Evolutionary conservation across 2,113 vertebrate species (phyloP).

Genomic region (Leucoraja erinaceus): DNA sequence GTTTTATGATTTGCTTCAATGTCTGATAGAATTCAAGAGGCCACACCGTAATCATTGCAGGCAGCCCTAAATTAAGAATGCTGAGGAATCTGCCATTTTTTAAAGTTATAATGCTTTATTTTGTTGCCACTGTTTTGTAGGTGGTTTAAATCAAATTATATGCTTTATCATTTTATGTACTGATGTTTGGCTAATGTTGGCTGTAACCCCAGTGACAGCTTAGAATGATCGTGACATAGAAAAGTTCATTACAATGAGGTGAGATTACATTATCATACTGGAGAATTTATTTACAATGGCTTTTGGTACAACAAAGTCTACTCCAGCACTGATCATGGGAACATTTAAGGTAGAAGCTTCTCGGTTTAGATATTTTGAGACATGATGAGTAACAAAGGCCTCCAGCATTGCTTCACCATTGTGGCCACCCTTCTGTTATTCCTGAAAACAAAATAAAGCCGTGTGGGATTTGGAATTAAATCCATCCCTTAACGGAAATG

Average conservation of each 20-base stretch:
- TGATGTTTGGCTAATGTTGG: background rate
- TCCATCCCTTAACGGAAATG: background rate
- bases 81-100: background rate
- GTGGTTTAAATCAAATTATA: background rate
- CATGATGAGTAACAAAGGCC: background rate
- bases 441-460: background rate
- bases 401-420: background rate
- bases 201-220: background rate
- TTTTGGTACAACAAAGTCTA: background rate
- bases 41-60: too few species aligned
- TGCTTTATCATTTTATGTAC: background rate
- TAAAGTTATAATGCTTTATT: background rate
- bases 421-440: background rate
- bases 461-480: background rate
- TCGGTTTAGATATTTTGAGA: background rate
- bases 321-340: background rate
- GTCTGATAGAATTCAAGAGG: too few species aligned
- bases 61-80: background rate
- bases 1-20: too few species aligned
- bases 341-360: background rate
- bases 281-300: background rate
- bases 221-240: background rate
- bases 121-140: background rate
- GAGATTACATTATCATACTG: background rate
- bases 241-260: background rate